A percentile compares a stretch with the other conserved stretches of the same genome.
phyloP scores from a whole-genome alignment of 2,113 vertebrate genomes.

The Petaurus breviceps region DNA sequence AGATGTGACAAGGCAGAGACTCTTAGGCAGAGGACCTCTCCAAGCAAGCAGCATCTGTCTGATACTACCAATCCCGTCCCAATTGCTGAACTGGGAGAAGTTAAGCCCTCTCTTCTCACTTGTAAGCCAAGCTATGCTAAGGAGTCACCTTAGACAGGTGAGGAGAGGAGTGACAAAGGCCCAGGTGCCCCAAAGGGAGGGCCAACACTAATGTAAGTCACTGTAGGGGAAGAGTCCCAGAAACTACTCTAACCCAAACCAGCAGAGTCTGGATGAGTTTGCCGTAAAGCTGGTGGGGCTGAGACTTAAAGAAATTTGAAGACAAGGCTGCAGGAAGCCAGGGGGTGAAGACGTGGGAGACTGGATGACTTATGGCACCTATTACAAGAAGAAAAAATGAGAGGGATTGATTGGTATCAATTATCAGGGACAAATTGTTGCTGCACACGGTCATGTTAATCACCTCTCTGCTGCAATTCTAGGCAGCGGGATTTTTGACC shows the following conservation, averaged over 20 bases:
- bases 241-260: neutral
- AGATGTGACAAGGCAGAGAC: neutral
- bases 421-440: constrained; percentile 87
- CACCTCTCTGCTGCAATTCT: constrained; percentile 79
- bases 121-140: neutral
- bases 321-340: neutral
- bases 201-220: neutral
- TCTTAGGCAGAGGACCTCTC: neutral
- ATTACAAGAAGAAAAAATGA: constrained; percentile 78
- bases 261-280: neutral
- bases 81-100: neutral
- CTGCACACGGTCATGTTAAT: constrained; percentile 85
- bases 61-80: neutral
- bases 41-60: neutral
- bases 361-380: constrained; percentile 76
- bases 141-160: neutral
- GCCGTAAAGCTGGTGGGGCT: neutral
- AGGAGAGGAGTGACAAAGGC: neutral
- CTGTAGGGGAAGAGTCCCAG: neutral
- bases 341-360: constrained; percentile 44
- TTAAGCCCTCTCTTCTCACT: neutral
- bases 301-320: constrained; percentile 70
- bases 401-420: constrained; percentile 86
- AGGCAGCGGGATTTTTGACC: constrained; percentile 83
- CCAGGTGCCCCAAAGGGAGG: neutral